Base-by-base conservation (phyloP, 2,888 invertebrate genomes). In the Didymodactylos carnosus region DNA sequence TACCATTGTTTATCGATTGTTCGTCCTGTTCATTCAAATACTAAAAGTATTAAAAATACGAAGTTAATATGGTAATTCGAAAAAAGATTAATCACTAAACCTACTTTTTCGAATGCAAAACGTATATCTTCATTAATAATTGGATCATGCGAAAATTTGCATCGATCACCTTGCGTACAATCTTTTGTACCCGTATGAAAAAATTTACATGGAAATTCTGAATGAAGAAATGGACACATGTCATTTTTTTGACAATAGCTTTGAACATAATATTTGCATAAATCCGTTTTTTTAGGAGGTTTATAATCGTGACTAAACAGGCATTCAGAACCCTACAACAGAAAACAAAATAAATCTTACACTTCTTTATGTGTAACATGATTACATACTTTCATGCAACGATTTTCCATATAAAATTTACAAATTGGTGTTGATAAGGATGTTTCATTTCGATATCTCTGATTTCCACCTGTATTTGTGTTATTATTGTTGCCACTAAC, bases 151-250 rank as follows among this genome's bases (percentile, higher is more conserved):
- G 92, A 91, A 84, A 94, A 95, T 84, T 93, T 92, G 85, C 95
- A 97, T 76, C 89, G 88, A n/a, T 89, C 89, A n/a, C 82, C 84
- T 46, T 86, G 87, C 77, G 78, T 77, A 76, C 88, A 87, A 83
- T 94, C 94, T 19, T 78, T 78, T 51, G 89, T 89, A 77, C 94
- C 94, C 72, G 93, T 91, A 82, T 97, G 94, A 84, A 89, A 94
- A 85, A 90, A 94, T 86, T 94, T 94, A 85, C 95, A 95, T 25
- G 95, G 95, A 83, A 94, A 95, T 83, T 94, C 94, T 73, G 79
- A 78, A 79, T 95, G 95, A 91, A 95, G 91, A 82, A 92, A 97
- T 27, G 91, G 87, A 85, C 95, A 97, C 84, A 92, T 91, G 79
- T 93, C 93, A 79, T 91, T 89, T 85, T 94, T 95, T 73, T 91